Evolutionary conservation across 2,113 vertebrate genomes (phyloP), one percentile per base, ranked within the genome.

Genomic region (Actenoides lindsayi): DNA sequence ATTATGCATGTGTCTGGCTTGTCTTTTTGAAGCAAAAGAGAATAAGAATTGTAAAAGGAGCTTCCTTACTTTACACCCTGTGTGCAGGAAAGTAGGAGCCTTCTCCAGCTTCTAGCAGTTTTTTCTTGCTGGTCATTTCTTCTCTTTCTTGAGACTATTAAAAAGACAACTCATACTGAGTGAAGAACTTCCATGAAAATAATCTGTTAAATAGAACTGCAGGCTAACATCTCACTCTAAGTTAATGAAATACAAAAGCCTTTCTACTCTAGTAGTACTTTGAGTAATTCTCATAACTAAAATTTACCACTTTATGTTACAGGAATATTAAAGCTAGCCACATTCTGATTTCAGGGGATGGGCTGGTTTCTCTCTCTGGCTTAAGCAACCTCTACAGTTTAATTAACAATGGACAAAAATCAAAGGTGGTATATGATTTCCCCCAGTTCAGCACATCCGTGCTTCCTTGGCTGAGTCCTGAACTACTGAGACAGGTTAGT

Each of bases 241-340:
- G 4, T 89, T 65, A 69, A 37, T 69, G 30, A 91, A 73, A 84
- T 74, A 56, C 12, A 14, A 87, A 83, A 83, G 63, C 50, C 37
- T 89, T 94, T 91, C 70, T 92, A 35, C 25, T 96, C 28, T 88
- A 63, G 44, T 59, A 77, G 54, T 86, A 60, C 57, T 90, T 79
- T 77, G 62, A 93, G 62, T 93, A 87, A 83, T 94, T 95, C 30
- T 87, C 95, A 74, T 83, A 91, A 90, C 96, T 97, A 97, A 96
- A 89, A 87, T 91, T 87, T 95, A 96, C 67, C 90, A 95, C 94
- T 98, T 97, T 98, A 77, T 98, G 82, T 98, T 98, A 92, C 97
- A 99, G 99, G 96, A 99, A 99, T 95, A 98, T 99, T 98, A 99
- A 99, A 98, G 99, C 99, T 95, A 99, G 99, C 97, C 99, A 99